Base-by-base conservation (phyloP, 2,113 vertebrate species). In the Ramphastos sulfuratus region DNA sequence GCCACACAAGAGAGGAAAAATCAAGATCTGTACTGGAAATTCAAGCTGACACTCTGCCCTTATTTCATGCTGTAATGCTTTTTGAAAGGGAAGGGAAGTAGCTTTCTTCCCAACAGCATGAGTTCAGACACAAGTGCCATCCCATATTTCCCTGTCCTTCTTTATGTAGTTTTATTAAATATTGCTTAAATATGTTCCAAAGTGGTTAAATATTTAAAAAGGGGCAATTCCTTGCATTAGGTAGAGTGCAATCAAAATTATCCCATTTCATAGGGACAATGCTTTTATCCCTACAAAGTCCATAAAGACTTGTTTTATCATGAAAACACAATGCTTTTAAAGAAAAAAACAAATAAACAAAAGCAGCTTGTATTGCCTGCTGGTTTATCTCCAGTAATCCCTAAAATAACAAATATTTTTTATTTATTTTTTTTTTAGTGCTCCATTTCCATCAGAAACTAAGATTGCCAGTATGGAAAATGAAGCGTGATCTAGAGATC, bases 21-120 rank as follows among this genome's bases (percentile, higher is more conserved):
- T 93, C 76, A 72, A 39, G 37, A 70, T 75, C 81, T 1, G 1
- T 61, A 54, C 85, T 94, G 39, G 39, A 95, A 96, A 96, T 94
- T 90, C 89, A 94, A 83, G 58, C 39, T 79, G 87, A 88, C 85
- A 65, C 30, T 31, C 63, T 92, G 91, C 89, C 93, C 91, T 96
- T 81, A 89, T 67, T 72, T 91, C 85, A 81, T 65, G 61, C 79
- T 84, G 79, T 50, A 65, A 35, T 72, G 28, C 16, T 77, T 95
- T 90, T 37, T 74, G 76, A 94, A 90, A 94, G 71, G 17, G 28
- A 83, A 25, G 12, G 24, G 55, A 91, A 93, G 50, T 17, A 90
- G 72, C n/a, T 92, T 92, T 87, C 60, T 78, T 73, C 85, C 39
- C 59, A 69, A 61, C 30, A 64, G 56, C 28, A 28, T 37, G 21